Evolutionary conservation across 1,140 invertebrate species (phyloP).

Genomic region (Fopius arisanus): DNA sequence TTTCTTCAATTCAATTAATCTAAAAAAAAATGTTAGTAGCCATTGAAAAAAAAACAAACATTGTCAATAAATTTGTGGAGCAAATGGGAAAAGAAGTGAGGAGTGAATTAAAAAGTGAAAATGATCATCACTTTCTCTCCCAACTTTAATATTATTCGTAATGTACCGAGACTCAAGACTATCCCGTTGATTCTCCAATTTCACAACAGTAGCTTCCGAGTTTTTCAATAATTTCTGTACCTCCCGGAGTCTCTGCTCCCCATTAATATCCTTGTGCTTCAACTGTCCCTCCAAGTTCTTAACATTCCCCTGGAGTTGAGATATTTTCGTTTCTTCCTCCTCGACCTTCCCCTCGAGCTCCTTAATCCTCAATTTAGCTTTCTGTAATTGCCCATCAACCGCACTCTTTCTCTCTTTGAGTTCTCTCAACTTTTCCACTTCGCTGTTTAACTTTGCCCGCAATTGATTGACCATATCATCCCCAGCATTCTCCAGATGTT

Average conservation of each 20-base stretch:
- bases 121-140: not conserved
- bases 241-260: constrained; percentile 41
- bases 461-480: constrained; percentile 28
- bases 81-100: no score
- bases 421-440: constrained; percentile 35
- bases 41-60: no score
- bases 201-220: constrained; percentile 36
- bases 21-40: constrained; percentile 19
- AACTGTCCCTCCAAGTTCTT: constrained; percentile 42
- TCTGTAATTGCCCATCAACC: constrained; percentile 40
- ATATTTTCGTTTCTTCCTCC: constrained; percentile 36
- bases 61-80: no score
- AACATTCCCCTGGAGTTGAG: constrained; percentile 38
- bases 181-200: constrained; percentile 50
- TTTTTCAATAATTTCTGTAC: constrained; percentile 46
- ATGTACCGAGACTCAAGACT: constrained; percentile 44
- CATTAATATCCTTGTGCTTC: constrained; percentile 43
- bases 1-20: constrained; percentile 30
- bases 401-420: constrained; percentile 31
- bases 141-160: not conserved
- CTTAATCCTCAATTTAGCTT: constrained; percentile 33
- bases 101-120: no score
- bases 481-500: constrained; percentile 17
- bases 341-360: constrained; percentile 39
- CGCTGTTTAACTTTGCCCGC: constrained; percentile 23